Base-by-base conservation (phyloP, 2,113 vertebrate species). In the Zingel zingel region DNA sequence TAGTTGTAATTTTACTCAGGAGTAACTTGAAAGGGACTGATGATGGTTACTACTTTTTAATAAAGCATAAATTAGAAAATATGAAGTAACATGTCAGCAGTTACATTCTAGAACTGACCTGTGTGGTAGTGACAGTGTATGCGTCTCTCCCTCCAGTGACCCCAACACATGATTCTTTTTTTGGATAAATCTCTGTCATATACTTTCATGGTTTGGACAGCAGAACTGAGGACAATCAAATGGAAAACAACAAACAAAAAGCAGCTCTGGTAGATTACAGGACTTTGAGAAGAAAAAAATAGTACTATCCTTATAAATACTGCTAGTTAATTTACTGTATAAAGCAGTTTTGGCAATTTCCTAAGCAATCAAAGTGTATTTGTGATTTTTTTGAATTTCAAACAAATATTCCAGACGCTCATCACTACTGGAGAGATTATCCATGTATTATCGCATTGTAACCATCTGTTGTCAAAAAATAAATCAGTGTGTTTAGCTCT, bases 401-500 rank as follows among this genome's bases (percentile, higher is more conserved):
- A 85, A 90, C 74, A 85, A 81, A 86, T 77, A 82, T 72, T 61
- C 64, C 73, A 78, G 73, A 73, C 70, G 36, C 73, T 86, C 67
- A 27, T 80, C 65, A 57, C 74, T 74, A 72, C 84, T 61, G 77
- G 62, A 85, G 47, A 75, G 77, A 86, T 80, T 77, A 89, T 83
- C 74, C 59, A 1, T 74, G 80, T 74, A 64, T 83, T 78, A 84
- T 82, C 59, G 3, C 69, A 74, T 77, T 83, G 67, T 67, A 74
- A 77, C 77, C 86, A 89, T 90, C 80, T 87, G 89, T 57, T 83
- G 76, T 75, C 71, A 81, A 65, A 87, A 85, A 79, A 51, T 50
- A 71, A 81, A 79, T 82, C 53, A 33, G 43, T 70, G 67, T 65
- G 39, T 66, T 85, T 64, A 36, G 51, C 64, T 58, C 70, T 66